Base-by-base conservation (phyloP, 2,113 vertebrate species). In the Circaetus cinerascens region DNA sequence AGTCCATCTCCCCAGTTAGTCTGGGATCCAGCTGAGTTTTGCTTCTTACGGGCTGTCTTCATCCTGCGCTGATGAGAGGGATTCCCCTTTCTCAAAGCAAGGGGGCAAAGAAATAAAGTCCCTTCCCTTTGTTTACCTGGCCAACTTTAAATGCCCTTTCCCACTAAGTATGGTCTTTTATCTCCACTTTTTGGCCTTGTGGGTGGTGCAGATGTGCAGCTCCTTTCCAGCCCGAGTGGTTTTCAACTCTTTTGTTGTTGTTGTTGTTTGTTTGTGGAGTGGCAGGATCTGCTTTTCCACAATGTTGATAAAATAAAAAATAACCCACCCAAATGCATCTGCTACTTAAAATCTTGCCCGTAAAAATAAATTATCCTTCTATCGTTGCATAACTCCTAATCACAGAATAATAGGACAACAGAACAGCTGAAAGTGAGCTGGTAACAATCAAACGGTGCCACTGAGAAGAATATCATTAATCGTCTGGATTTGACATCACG, bases 191-290 rank as follows among this genome's bases (percentile, higher is more conserved):
- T 75, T 79, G 80, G 60, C 89, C 89, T 63, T 14, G 11, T 84
- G 60, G 73, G 81, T 26, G 8, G 25, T 78, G 93, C 94, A 97
- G 96, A 94, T 91, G 89, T 95, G 83, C 80, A 67, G 56, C 80
- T 95, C 69, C 69, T 71, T 81, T 67, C 76, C 60, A 87, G 64
- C 73, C 43, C 3, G 0, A 10, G 46, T 29, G 48, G 73, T 95
- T 89, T 96, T 32, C 55, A 89, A 3, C 40, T 79, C 60, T 29
- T 64, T 69, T 25, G n/a, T 55, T 55, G 51, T 53, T 53, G 66
- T 48, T 53, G 50, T 38, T 92, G 32, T 27, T 81, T 94, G 80
- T 92, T 96, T 73, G 11, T 21, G 55, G 59, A 45, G 26, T 53
- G 53, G 45, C 50, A 80, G 68, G 14, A 86, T 63, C 23, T 62